Evolutionary conservation across 2,888 invertebrate species (phyloP).

Genomic region (Amblyjoppa proteus): DNA sequence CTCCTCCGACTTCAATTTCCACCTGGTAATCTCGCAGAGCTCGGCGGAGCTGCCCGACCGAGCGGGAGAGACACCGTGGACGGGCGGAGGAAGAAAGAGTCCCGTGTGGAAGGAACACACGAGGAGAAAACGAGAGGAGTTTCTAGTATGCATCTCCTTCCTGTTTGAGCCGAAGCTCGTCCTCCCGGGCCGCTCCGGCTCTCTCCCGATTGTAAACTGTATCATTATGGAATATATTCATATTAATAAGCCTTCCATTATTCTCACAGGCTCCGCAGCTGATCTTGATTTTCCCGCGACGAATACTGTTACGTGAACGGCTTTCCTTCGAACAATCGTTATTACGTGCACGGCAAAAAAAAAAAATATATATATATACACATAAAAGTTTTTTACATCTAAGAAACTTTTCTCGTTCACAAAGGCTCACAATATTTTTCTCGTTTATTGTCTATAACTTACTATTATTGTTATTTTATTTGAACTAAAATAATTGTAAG

Average conservation of each 20-base stretch:
- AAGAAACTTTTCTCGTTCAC: too few species aligned
- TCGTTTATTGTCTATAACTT: too few species aligned
- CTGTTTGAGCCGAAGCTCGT: constrained; percentile 17
- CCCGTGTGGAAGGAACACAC: constrained; percentile 7
- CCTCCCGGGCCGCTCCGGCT: background rate
- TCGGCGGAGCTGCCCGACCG: background rate
- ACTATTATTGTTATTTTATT: too few species aligned
- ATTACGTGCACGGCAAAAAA: background rate
- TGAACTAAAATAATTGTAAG: too few species aligned
- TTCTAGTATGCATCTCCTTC: constrained; percentile 7
- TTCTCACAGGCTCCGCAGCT: constrained; percentile 26
- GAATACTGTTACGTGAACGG: constrained; percentile 14
- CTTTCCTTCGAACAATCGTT: background rate
- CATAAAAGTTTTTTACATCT: too few species aligned
- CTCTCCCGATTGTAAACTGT: constrained; percentile 12
- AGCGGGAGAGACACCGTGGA: constrained; percentile 36
- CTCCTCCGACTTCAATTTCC: constrained; percentile 68
- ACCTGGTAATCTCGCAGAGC: constrained; percentile 64
- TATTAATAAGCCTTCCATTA: constrained; percentile 1
- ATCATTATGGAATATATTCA: constrained; percentile 16
- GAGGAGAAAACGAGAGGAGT: constrained; percentile 49
- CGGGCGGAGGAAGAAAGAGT: constrained; percentile 11
- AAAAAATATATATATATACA: background rate
- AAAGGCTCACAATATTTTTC: too few species aligned
- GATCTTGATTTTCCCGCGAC: constrained; percentile 47